These are phyloP conservation scores for Dermolepida albohirtum DNA, from an alignment of 2,888 invertebrate species.

Conservation along the genomic window DNA sequence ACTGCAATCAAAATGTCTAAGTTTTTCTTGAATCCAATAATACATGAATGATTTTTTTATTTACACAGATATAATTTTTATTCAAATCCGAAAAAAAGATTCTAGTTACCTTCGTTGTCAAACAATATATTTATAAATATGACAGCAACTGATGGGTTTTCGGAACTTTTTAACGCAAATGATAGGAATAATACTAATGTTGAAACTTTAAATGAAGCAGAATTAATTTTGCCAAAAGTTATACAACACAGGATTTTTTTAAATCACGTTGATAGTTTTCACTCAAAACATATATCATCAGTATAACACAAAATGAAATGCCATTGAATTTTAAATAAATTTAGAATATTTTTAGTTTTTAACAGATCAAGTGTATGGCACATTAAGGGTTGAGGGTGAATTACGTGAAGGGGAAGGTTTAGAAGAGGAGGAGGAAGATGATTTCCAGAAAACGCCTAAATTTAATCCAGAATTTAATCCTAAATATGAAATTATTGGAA, in stretches of 20 bases:
- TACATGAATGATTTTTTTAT: too few relatives aligned
- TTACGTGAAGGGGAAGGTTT: conserved; percentile 51
- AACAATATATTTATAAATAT: conserved; percentile 11
- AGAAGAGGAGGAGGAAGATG: conserved; percentile 51
- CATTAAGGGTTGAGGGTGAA: conserved; percentile 46
- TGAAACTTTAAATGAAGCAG: conserved; percentile 6
- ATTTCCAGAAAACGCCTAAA: conserved; percentile 22
- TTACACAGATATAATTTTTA: too few relatives aligned
- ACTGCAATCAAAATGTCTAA: too few relatives aligned
- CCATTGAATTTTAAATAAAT: neutral
- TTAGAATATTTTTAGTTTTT: conserved; percentile 54
- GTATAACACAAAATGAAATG: conserved; percentile 50
- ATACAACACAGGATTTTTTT: conserved; percentile 69
- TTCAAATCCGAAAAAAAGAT: too few relatives aligned
- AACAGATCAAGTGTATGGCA: conserved; percentile 55
- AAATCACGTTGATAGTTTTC: conserved; percentile 73
- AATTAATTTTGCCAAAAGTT: conserved; percentile 37
- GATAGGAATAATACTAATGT: conserved; percentile 6
- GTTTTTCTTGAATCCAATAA: too few relatives aligned
- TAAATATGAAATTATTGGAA: conserved; percentile 63
- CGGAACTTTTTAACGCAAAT: conserved; percentile 26
- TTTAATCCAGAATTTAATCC: conserved; percentile 30
- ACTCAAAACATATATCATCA: conserved; percentile 67
- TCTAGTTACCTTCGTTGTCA: conserved; percentile 2
- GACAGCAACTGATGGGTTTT: conserved; percentile 37